A percentile compares a stretch with the other conserved stretches of the same genome.
These are phyloP conservation scores for Lacerta bilineata DNA, from an alignment of 2,797 vertebrate genomes.

Conservation along the genomic window DNA sequence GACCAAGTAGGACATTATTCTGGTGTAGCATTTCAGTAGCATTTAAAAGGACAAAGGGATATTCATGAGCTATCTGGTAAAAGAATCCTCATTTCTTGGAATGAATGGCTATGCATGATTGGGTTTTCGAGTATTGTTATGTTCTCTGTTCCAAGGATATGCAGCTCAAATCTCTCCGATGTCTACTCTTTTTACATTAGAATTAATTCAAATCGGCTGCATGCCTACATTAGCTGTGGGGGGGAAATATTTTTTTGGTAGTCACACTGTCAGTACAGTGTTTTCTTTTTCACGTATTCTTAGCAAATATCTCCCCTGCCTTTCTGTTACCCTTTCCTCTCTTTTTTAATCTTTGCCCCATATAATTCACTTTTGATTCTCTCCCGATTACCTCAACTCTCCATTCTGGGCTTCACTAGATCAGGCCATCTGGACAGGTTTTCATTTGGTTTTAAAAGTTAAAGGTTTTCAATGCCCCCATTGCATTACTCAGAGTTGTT, in stretches of 20 bases:
- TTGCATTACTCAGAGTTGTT: too few relatives aligned
- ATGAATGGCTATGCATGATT: not conserved
- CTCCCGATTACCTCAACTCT: too few relatives aligned
- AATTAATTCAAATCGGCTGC: not conserved
- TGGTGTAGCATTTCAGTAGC: not conserved
- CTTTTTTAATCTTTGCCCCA: not conserved
- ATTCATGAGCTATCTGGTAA: not conserved
- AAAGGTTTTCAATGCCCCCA: too few relatives aligned
- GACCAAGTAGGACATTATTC: not conserved
- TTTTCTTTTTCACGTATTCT: not conserved
- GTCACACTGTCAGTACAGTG: not conserved
- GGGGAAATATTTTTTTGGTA: too few relatives aligned
- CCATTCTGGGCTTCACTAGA: too few relatives aligned
- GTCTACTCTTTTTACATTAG: not conserved
- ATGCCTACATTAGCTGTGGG: not conserved
- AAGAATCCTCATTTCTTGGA: not conserved
- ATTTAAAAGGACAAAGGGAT: not conserved
- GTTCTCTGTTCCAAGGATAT: not conserved
- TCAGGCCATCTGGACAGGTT: too few relatives aligned
- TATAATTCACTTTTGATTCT: too few relatives aligned
- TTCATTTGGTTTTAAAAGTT: too few relatives aligned
- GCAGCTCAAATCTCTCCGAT: not conserved
- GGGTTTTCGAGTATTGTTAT: not conserved
- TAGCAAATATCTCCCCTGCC: too few relatives aligned
- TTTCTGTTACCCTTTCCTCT: not conserved